These are phyloP conservation scores for Rotaria magnacalcarata DNA, from an alignment of 2,888 invertebrate genomes.

Conservation along the genomic window DNA sequence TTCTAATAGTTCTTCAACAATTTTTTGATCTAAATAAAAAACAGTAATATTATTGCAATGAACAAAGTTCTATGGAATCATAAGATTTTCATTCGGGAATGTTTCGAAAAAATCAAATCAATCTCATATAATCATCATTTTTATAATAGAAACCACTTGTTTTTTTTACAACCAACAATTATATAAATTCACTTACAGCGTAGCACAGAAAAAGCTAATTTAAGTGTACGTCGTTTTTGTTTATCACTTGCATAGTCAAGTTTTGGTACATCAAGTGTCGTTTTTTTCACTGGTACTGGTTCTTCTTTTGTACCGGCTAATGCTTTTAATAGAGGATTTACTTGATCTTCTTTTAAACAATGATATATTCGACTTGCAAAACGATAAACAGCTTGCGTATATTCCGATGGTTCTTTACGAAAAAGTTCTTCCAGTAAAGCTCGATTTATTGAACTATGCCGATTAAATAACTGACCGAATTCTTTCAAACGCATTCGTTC, in stretches of 20 bases:
- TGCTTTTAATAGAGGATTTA: constrained; percentile 45
- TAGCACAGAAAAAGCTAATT: constrained; percentile 44
- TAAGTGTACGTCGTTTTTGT: constrained; percentile 44
- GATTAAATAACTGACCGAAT: constrained; percentile 42
- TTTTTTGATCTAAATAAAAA: constrained; percentile 42
- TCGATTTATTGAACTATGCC: constrained; percentile 39
- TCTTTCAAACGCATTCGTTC: constrained; percentile 41
- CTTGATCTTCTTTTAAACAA: constrained; percentile 45
- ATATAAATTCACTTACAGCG: constrained; percentile 35
- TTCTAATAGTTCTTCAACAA: constrained; percentile 44
- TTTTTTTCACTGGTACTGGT: constrained; percentile 38
- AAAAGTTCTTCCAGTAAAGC: constrained; percentile 41
- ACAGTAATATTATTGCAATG: too few relatives aligned
- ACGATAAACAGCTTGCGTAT: constrained; percentile 42
- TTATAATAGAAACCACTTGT: too few relatives aligned
- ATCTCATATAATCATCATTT: too few relatives aligned
- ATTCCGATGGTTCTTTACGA: constrained; percentile 41
- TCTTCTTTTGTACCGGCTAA: constrained; percentile 37
- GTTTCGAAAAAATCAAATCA: too few relatives aligned
- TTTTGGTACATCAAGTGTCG: constrained; percentile 41
- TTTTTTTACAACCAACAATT: too few relatives aligned
- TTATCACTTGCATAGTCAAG: constrained; percentile 41
- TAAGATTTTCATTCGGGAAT: not conserved
- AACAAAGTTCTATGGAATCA: too few relatives aligned
- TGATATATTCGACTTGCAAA: constrained; percentile 45